Base-by-base conservation (phyloP, 1,140 invertebrate species). In the Pseudomyrmex sp. region DNA sequence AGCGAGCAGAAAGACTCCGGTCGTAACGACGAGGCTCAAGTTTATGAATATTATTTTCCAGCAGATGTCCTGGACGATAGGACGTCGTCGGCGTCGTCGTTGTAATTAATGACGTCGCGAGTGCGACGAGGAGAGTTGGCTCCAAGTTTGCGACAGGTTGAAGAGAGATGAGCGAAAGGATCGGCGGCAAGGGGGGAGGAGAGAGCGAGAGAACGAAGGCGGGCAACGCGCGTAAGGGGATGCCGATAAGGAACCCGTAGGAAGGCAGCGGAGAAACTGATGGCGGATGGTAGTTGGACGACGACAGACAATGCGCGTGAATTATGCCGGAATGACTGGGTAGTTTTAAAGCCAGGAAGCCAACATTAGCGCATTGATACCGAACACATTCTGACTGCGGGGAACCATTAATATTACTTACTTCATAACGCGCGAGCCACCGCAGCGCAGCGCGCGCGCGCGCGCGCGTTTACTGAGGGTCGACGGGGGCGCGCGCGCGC, bases 31-130 rank as follows among this genome's bases (percentile, higher is more conserved):
- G 83, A 80, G 87, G 82, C 87, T 91, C 84, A 92, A 93, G 89
- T 93, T 94, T 94, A 93, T 93, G 93, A 94, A 94, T 94, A 94
- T 94, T 94, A 94, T 94, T 94, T 94, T 93, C 93, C 91, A 91
- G 89, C 91, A 94, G 94, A 94, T 94, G 93, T 94, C 93, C 93
- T 93, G 93, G 85, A 90, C 93, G 93, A 94, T 94, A 94, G 93
- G 89, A 92, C 87, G 85, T 83, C 90, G 88, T 86, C 88, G 87
- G 86, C 50, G 87, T 88, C 87, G 87, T 70, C 82, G 89, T 79
- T 48, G 90, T 94, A 94, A 94, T 94, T 94, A 94, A 94, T 94
- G 93, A 94, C 88, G 82, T 90, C 85, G 91, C 59, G 82, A 75
- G 82, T 35, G 73, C 15, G 26, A 86, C 75, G 66, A 54, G 20